Evolutionary conservation across 2,113 vertebrate species (phyloP), one percentile per base, ranked within the genome.

Genomic region (Silurus meridionalis): DNA sequence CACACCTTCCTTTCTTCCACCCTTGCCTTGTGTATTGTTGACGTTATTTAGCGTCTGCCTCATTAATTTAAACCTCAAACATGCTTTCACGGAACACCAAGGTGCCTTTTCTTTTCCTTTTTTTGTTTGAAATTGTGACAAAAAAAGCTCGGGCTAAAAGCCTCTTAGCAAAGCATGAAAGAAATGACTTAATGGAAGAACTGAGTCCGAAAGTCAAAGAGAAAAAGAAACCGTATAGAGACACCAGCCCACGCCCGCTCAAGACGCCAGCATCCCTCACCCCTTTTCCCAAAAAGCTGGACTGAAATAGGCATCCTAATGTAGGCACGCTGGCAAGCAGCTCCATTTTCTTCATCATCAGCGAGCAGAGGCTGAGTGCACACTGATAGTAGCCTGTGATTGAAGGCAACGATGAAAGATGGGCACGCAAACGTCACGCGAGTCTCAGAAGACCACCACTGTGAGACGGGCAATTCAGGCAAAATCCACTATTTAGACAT

Each of bases 161-260:
- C 93, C 91, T 95, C 88, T 93, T 92, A 91, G 92, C 90, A 93
- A 93, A 87, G 84, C 82, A 21, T 85, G 89, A 90, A 93, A 92
- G 89, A 94, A 95, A 95, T 94, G 80, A 94, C 94, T 95, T 94
- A 94, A 95, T 95, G 94, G 94, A 91, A 90, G 90, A 87, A 69
- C 80, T 89, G 86, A 89, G 85, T 92, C 88, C 89, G 86, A 91
- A 90, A 93, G 90, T 89, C 87, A 89, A 88, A 87, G 69, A 89
- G 88, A 78, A 55, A 80, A 50, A 69, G 71, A 66, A 74, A 57
- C 83, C 87, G 86, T 85, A 82, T 87, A 92, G 90, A 90, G 91
- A 90, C 85, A 67, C 58, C 80, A 48, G 60, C 48, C 84, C 25
- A 23, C 77, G 8, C 48, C 46, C 50, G 23, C 50, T 28, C 48